Percentiles rank a stretch among this genome's conserved stretches.
These are phyloP conservation scores for Halocynthia aurantium DNA, from an alignment of 23 tunicate genomes.

Conservation along the genomic window DNA sequence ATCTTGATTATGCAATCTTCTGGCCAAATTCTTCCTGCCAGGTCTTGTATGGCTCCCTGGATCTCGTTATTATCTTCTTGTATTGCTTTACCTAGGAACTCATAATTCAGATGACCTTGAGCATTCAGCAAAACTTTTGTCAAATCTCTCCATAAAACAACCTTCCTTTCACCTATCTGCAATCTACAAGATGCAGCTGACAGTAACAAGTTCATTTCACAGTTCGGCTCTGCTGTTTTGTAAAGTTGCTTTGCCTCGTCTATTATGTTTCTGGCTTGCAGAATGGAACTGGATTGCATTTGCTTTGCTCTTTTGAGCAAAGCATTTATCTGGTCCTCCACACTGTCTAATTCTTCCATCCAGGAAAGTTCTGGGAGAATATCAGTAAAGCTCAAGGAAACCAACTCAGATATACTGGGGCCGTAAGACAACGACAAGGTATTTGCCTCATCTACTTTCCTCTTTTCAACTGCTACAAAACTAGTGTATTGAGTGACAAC, in stretches of 20 bases:
- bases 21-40: neutral
- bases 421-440: constrained; percentile 11
- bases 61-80: neutral
- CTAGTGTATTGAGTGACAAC: constrained; percentile 70
- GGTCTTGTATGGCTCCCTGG: neutral
- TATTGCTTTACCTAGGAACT: neutral
- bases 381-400: constrained; percentile 20
- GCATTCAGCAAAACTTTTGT: neutral
- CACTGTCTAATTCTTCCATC: constrained; percentile 4
- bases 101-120: constrained; percentile 8
- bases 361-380: constrained; percentile 37
- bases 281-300: constrained; percentile 16
- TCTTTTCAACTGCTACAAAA: constrained; percentile 71
- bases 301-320: neutral
- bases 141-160: neutral
- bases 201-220: neutral
- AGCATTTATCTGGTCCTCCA: constrained; percentile 10
- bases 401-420: constrained; percentile 28
- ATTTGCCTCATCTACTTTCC: constrained; percentile 36
- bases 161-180: neutral
- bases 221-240: neutral
- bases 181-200: constrained; percentile 7
- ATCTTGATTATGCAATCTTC: neutral
- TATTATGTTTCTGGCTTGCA: constrained; percentile 2
- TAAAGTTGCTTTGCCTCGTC: neutral